These are phyloP conservation scores for Melinopterus prodromus DNA, from an alignment of 2,888 invertebrate genomes.

Conservation along the genomic window DNA sequence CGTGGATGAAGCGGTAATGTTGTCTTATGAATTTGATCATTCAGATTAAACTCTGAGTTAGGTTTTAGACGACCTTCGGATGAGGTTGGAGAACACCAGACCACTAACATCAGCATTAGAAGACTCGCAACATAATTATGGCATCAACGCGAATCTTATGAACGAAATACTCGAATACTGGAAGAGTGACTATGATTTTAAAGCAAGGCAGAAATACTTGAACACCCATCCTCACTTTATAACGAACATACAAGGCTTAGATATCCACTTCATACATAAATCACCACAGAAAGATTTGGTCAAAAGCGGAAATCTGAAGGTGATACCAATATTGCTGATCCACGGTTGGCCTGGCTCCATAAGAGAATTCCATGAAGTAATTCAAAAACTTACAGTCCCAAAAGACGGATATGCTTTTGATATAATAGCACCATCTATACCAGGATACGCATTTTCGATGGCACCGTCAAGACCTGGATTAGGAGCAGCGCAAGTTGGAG, in stretches of 20 bases:
- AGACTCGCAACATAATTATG: slow-evolving; percentile 78
- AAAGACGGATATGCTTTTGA: slow-evolving; percentile 70
- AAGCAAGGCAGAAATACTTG: slow-evolving; percentile 64
- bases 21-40: not conserved
- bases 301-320: slow-evolving; percentile 52
- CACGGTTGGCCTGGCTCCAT: slow-evolving; percentile 94
- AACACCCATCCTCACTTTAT: slow-evolving; percentile 74
- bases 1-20: slow-evolving; percentile 65
- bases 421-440: slow-evolving; percentile 67
- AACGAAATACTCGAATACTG: slow-evolving; percentile 77
- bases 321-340: slow-evolving; percentile 74
- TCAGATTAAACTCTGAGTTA: slow-evolving; percentile 39
- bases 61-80: slow-evolving; percentile 64
- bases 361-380: slow-evolving; percentile 80
- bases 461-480: slow-evolving; percentile 69
- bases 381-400: slow-evolving; percentile 69
- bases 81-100: slow-evolving; percentile 63
- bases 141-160: slow-evolving; percentile 77
- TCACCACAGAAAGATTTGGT: slow-evolving; percentile 61
- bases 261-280: slow-evolving; percentile 64
- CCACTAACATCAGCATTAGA: slow-evolving; percentile 66
- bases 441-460: slow-evolving; percentile 64
- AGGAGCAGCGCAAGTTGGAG: slow-evolving; percentile 66
- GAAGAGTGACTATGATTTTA: slow-evolving; percentile 76
- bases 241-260: slow-evolving; percentile 76